A percentile compares a stretch with the other conserved stretches of the same genome.
Evolutionary conservation across 2,888 invertebrate genomes (phyloP).

Genomic region (Apantesis nais): DNA sequence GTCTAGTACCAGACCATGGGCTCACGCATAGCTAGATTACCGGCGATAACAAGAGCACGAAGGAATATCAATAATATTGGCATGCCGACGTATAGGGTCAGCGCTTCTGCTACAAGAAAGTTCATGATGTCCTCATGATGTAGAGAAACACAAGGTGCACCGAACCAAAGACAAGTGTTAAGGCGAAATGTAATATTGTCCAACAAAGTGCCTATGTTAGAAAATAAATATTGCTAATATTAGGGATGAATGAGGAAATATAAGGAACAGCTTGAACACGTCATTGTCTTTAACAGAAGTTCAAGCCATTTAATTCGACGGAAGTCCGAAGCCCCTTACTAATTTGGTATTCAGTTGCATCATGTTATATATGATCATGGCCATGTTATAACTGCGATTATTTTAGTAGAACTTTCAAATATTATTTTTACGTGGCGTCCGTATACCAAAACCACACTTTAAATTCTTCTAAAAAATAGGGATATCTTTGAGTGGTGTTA

Average conservation of each 20-base stretch:
- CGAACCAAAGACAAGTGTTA: too few species aligned
- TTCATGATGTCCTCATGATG: too few species aligned
- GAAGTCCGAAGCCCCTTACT: background rate
- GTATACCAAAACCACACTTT: background rate
- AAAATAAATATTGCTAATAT: background rate
- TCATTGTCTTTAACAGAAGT: background rate
- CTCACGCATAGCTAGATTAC: too few species aligned
- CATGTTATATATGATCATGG: background rate
- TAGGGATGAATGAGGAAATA: background rate
- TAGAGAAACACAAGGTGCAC: too few species aligned
- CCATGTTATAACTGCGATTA: background rate
- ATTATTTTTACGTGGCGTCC: background rate
- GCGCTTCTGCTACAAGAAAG: too few species aligned
- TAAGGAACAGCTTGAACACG: too few species aligned
- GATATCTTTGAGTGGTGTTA: background rate
- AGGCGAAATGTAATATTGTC: too few species aligned
- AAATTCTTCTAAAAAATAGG: background rate
- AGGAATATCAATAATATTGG: too few species aligned
- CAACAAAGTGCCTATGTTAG: too few species aligned
- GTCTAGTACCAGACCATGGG: too few species aligned
- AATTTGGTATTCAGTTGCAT: background rate
- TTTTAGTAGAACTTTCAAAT: background rate
- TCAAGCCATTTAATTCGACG: background rate
- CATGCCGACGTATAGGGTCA: too few species aligned
- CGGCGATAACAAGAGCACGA: too few species aligned